A percentile compares a stretch with the other conserved stretches of the same genome.
Evolutionary conservation across 1,140 invertebrate species (phyloP).

Genomic region (Heliconius congener): DNA sequence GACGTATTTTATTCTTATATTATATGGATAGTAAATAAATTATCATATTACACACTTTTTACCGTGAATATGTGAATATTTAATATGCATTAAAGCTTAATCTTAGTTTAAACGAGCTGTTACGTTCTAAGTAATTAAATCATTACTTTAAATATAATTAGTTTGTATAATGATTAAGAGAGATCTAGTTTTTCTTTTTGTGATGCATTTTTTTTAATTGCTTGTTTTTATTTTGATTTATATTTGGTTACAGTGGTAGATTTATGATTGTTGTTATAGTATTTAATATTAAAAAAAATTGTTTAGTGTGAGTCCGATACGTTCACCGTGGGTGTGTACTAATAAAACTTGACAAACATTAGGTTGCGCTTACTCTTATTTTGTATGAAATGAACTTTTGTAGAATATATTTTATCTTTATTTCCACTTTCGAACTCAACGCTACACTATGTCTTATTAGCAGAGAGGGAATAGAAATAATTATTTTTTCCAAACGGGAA

Average conservation of each 20-base stretch:
- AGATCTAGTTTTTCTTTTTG: background rate
- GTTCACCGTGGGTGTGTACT: too few species aligned
- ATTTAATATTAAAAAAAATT: too few species aligned
- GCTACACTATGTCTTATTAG: too few species aligned
- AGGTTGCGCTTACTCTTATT: too few species aligned
- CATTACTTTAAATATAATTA: constrained; percentile 1
- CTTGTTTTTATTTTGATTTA: background rate
- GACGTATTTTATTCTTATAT: constrained; percentile 22
- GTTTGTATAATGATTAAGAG: background rate
- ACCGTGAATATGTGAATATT: constrained; percentile 18
- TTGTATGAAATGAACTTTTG: too few species aligned
- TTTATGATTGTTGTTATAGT: background rate
- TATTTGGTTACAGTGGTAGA: background rate
- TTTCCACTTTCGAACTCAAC: too few species aligned
- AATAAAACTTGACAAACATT: too few species aligned
- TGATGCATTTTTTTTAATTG: background rate
- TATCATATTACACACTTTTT: constrained; percentile 27
- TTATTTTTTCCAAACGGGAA: too few species aligned
- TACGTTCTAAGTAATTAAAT: background rate
- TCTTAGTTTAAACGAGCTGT: constrained; percentile 5
- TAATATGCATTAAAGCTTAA: constrained; percentile 20
- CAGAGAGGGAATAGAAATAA: too few species aligned
- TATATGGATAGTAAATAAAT: constrained; percentile 29
- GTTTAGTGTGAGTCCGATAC: too few species aligned
- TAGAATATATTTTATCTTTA: too few species aligned